Percentiles rank a stretch among this genome's conserved stretches.
Evolutionary conservation across 2,888 invertebrate species (phyloP).

Genomic region (Chymomyza fuscimana): DNA sequence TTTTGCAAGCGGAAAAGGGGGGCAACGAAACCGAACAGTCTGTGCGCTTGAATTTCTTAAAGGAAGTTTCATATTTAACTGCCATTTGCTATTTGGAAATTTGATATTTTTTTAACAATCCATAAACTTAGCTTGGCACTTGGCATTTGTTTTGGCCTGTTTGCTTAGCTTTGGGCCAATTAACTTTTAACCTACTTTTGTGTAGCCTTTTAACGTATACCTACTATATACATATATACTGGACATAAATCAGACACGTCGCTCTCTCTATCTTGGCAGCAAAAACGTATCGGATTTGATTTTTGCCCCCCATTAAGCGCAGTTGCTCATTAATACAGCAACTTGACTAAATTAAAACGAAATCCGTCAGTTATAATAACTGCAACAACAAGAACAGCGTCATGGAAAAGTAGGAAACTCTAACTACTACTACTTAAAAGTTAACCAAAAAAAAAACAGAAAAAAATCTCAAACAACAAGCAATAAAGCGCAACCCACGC

Average conservation of each 20-base stretch:
- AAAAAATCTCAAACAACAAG: slow-evolving; percentile 21
- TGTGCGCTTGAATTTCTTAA: slow-evolving; percentile 2
- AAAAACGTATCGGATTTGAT: neutral
- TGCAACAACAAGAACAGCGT: slow-evolving; percentile 1
- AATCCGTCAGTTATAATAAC: neutral
- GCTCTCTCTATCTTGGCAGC: neutral
- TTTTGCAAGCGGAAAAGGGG: slow-evolving; percentile 36
- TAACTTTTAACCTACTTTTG: slow-evolving; percentile 36
- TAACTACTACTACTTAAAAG: neutral
- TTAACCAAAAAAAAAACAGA: neutral
- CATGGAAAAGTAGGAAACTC: neutral
- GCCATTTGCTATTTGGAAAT: slow-evolving; percentile 27
- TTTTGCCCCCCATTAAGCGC: slow-evolving; percentile 14
- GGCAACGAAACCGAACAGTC: neutral
- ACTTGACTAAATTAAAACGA: slow-evolving; percentile 8
- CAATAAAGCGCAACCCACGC: slow-evolving; percentile 35
- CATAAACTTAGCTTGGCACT: neutral
- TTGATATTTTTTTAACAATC: slow-evolving; percentile 20
- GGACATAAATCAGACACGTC: neutral
- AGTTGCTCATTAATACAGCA: slow-evolving; percentile 40
- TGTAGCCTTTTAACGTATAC: neutral
- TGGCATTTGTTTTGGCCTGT: slow-evolving; percentile 11
- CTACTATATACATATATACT: too few species aligned
- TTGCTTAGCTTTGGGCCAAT: slow-evolving; percentile 39
- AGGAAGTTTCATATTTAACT: slow-evolving; percentile 16